A percentile compares a stretch with the other conserved stretches of the same genome.
Evolutionary conservation across 92 coral and sea anemone genomes (phyloP).

Genomic region (Heliopora coerulea): DNA sequence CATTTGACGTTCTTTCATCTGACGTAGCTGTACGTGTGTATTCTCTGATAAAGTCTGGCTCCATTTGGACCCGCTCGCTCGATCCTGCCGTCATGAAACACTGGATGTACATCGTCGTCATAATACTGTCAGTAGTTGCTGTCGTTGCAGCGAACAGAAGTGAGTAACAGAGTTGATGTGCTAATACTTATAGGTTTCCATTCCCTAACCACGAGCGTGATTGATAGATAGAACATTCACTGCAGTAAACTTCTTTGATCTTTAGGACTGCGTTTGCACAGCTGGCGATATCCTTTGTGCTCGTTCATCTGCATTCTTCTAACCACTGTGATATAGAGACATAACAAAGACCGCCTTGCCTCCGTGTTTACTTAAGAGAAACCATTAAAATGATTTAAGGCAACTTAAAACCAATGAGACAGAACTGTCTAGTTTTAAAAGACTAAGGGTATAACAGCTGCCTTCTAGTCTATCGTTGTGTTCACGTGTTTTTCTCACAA

Average conservation of each 20-base stretch:
- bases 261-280: too few relatives aligned
- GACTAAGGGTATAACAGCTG: background rate
- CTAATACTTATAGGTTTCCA: too few relatives aligned
- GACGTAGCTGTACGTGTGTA: too few relatives aligned
- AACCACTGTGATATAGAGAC: background rate
- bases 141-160: background rate
- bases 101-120: background rate
- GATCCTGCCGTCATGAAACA: background rate
- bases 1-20: too few relatives aligned
- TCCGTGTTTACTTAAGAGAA: slow-evolving; percentile 21
- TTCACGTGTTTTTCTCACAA: too few relatives aligned
- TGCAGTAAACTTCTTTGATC: background rate
- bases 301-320: background rate
- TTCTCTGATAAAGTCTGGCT: background rate
- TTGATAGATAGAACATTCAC: too few relatives aligned
- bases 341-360: slow-evolving; percentile 3
- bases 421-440: background rate
- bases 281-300: too few relatives aligned
- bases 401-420: background rate
- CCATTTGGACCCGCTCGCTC: background rate
- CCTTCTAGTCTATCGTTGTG: too few relatives aligned
- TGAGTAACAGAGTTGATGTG: too few relatives aligned
- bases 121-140: background rate
- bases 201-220: too few relatives aligned
- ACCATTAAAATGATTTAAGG: slow-evolving; percentile 1